These are phyloP conservation scores for Seira ritae DNA, from an alignment of 2,888 invertebrate species.

Conservation along the genomic window DNA sequence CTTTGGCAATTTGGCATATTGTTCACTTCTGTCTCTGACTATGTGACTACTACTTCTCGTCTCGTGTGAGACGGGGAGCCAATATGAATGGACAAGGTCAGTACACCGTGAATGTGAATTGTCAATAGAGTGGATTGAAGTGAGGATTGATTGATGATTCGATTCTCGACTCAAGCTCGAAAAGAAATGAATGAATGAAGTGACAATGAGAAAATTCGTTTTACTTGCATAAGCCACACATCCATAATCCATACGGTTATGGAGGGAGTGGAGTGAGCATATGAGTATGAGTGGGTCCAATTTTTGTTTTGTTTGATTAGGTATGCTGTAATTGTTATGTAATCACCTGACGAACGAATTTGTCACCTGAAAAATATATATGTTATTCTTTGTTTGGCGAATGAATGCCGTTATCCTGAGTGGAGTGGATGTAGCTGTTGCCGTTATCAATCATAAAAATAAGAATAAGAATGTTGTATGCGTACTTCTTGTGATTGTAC, in stretches of 20 bases:
- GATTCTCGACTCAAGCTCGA: too few species aligned
- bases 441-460: too few species aligned
- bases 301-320: conserved; percentile 28
- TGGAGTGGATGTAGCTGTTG: too few species aligned
- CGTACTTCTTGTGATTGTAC: too few species aligned
- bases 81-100: conserved; percentile 18
- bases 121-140: not conserved
- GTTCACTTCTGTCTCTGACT: too few species aligned
- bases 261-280: not conserved
- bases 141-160: conserved; percentile 11
- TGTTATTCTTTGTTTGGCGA: too few species aligned
- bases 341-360: conserved; percentile 34
- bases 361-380: too few species aligned
- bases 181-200: conserved; percentile 10
- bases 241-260: not conserved
- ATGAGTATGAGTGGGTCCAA: conserved; percentile 15
- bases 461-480: too few species aligned
- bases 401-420: too few species aligned
- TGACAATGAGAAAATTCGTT: conserved; percentile 11
- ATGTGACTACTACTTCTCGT: too few species aligned
- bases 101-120: conserved; percentile 14
- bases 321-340: conserved; percentile 37
- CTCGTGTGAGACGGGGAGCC: not conserved
- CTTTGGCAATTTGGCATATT: too few species aligned
- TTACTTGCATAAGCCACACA: not conserved